Evolutionary conservation across 1,140 invertebrate species (phyloP).

Genomic region (Myzus persicae): DNA sequence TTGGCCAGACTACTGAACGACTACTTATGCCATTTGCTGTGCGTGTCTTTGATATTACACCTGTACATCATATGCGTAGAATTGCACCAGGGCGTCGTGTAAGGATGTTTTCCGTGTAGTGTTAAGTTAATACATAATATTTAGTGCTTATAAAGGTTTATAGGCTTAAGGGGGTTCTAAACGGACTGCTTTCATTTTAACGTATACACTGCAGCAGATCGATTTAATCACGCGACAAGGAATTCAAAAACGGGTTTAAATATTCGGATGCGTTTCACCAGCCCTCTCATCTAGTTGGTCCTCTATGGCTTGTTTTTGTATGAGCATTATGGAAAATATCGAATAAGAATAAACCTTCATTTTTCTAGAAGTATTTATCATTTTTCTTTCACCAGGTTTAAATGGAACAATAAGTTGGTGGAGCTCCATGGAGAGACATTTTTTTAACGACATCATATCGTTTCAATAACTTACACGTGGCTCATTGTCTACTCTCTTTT

Average conservation of each 20-base stretch:
- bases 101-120: slow-evolving; percentile 2
- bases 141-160: background rate
- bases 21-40: slow-evolving; percentile 59
- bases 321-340: too few relatives aligned
- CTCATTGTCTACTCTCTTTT: too few relatives aligned
- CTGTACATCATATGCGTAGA: slow-evolving; percentile 59
- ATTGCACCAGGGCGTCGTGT: slow-evolving; percentile 58
- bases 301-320: too few relatives aligned
- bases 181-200: background rate
- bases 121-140: background rate
- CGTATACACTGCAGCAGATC: background rate
- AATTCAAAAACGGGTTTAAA: background rate
- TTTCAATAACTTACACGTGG: too few relatives aligned
- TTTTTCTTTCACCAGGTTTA: too few relatives aligned
- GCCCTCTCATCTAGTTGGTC: too few relatives aligned
- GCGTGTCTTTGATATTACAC: slow-evolving; percentile 57
- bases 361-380: too few relatives aligned
- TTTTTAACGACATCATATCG: too few relatives aligned
- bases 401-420: too few relatives aligned
- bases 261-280: too few relatives aligned
- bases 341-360: too few relatives aligned
- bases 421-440: too few relatives aligned
- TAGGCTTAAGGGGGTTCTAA: background rate
- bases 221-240: background rate
- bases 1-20: slow-evolving; percentile 54